Base-by-base conservation (phyloP, 92 coral and sea anemone species). In the Plumapathes pennacea region DNA sequence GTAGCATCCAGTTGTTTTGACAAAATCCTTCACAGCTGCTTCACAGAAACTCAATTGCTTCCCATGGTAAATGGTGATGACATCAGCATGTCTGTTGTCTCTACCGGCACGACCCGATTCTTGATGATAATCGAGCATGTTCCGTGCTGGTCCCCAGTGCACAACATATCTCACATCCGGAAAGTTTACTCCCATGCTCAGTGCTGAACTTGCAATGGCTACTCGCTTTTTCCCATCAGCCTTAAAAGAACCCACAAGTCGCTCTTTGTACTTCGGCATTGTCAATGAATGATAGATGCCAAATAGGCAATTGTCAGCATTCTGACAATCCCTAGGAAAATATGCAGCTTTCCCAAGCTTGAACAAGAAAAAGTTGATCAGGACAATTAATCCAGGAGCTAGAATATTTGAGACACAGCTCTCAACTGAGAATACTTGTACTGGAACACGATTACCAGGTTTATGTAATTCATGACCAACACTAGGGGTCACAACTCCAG, bases 271-370 rank as follows among this genome's bases (percentile, higher is more conserved):
- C 33, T 62, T 41, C 19, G 44, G 40, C 29, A 62, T 29, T 1
- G 86, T 62, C 19, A 62, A 20, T 49, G 80, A 79, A 51, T 71
- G 80, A 28, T 44, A 71, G 30, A 79, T 71, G 0, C 74, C 80
- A 53, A 71, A 71, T 3, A 71, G 0, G 17, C 68, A 61, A 46
- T 79, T 40, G 32, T 71, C 68, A 0, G 61, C 31, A 32, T 28
- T 48, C 23, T 64, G 45, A 24, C 24, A 2, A 28, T 54, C 85
- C 1, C 13, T 0, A 3, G 85, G 85, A 17, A 10, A 20, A 33
- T 60, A 69, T 27, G 67, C 85, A n/a, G 26, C 20, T 30, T 41
- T 60, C 0, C 78, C 73, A 3, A 77, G 54, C 59, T 53, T 24
- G 22, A 77, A n/a, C 28, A 77, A 23, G 5, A 68, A 22, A 31